These are phyloP conservation scores for Clavelina lepadiformis DNA, from an alignment of 23 tunicate species.

Conservation along the genomic window DNA sequence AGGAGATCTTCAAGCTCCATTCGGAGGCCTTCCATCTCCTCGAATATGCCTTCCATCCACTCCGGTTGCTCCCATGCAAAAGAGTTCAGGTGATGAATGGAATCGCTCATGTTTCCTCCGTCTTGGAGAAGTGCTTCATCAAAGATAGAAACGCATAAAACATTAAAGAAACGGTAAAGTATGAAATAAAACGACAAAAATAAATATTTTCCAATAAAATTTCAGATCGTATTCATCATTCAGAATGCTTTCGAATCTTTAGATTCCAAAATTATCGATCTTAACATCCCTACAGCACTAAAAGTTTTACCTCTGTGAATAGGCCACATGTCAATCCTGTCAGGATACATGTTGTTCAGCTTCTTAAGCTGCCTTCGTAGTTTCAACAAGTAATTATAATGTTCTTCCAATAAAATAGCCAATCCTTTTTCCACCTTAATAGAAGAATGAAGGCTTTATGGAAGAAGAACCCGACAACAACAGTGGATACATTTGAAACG, in stretches of 20 bases:
- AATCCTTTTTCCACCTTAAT: slow-evolving; percentile 5
- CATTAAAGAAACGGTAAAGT: too few relatives aligned
- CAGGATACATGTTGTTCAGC: slow-evolving; percentile 6
- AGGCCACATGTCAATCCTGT: slow-evolving; percentile 20
- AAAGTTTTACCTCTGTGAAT: not conserved
- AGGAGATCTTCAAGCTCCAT: slow-evolving; percentile 5
- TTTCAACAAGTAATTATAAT: slow-evolving; percentile 1
- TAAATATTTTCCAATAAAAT: slow-evolving; percentile 2
- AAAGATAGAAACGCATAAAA: too few relatives aligned
- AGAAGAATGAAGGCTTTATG: too few relatives aligned
- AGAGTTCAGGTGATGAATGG: too few relatives aligned
- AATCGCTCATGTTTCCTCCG: too few relatives aligned
- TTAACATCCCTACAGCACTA: not conserved
- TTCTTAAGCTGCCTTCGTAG: slow-evolving; percentile 1
- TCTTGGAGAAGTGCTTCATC: too few relatives aligned
- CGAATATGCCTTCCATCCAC: slow-evolving; percentile 24
- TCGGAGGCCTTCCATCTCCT: not conserved
- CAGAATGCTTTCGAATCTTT: too few relatives aligned
- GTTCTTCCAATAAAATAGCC: not conserved
- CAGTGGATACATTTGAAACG: too few relatives aligned
- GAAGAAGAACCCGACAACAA: too few relatives aligned
- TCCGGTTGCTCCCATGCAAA: slow-evolving; percentile 14
- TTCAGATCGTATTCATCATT: too few relatives aligned
- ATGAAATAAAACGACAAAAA: not conserved
- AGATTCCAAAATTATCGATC: too few relatives aligned